These are phyloP conservation scores for Heliocidaris tuberculata DNA, from an alignment of 35 echinoderm and acorn worm species.

Conservation along the genomic window DNA sequence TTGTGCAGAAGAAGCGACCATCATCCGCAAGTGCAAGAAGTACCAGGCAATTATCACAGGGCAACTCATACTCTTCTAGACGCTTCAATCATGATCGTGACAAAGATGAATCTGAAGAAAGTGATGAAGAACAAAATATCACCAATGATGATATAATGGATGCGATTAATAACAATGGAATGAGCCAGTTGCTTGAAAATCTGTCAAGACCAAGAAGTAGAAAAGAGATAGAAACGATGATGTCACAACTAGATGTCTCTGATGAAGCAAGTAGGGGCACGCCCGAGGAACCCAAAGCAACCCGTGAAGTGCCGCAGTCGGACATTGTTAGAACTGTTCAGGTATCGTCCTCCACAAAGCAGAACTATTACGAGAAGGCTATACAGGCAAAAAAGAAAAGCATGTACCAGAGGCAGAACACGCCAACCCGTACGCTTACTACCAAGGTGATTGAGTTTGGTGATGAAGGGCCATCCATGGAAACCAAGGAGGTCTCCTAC, in stretches of 20 bases:
- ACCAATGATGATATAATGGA: constrained; percentile 15
- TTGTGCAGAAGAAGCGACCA: not conserved
- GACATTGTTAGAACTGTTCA: not conserved
- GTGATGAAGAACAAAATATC: not conserved
- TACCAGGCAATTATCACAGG: not conserved
- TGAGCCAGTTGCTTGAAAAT: not conserved
- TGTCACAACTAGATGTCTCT: constrained; percentile 53
- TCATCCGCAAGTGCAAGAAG: not conserved
- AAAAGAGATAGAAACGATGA: constrained; percentile 69
- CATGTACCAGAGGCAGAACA: constrained; percentile 45
- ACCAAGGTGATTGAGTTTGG: constrained; percentile 67
- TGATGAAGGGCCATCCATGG: constrained; percentile 51
- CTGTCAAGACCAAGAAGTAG: not conserved
- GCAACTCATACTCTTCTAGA: not conserved
- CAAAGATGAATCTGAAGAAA: constrained; percentile 5
- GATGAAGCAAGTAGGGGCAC: constrained; percentile 25
- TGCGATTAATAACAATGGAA: not conserved
- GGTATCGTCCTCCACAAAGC: constrained; percentile 43
- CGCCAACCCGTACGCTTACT: constrained; percentile 27
- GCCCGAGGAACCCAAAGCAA: not conserved
- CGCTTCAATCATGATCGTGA: not conserved
- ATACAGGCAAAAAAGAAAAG: constrained; percentile 41
- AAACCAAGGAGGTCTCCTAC: constrained; percentile 58
- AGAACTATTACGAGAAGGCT: constrained; percentile 62
- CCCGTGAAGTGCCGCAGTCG: not conserved